Percentiles rank a stretch among this genome's conserved stretches.
Conservation (phyloP, 2,888 invertebrate species). For the Eupithecia vulgata region DNA sequence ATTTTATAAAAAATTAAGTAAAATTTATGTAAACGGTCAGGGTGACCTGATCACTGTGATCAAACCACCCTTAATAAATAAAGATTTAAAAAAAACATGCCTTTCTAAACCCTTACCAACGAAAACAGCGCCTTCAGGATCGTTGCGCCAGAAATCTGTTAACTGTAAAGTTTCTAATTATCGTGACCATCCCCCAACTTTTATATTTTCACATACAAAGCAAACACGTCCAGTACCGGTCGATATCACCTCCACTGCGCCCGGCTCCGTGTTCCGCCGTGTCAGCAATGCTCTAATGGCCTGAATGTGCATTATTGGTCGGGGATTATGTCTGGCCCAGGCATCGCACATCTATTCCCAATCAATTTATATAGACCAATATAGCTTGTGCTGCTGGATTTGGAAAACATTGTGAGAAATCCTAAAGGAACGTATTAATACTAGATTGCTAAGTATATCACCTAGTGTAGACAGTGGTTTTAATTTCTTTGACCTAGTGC, state of each 20-base stretch:
- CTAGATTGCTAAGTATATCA: background rate
- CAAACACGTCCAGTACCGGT: conserved; percentile 2
- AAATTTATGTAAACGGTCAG: too few relatives aligned
- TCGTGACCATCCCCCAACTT: background rate
- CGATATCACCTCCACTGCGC: conserved; percentile 12
- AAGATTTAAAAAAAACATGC: too few relatives aligned
- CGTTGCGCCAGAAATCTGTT: too few relatives aligned
- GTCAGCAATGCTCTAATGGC: conserved; percentile 38
- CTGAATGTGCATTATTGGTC: conserved; percentile 38
- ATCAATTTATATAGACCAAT: conserved; percentile 24
- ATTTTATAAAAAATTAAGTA: too few relatives aligned
- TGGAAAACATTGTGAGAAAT: background rate
- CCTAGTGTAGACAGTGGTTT: too few relatives aligned
- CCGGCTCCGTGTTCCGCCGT: conserved; percentile 15
- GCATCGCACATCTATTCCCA: conserved; percentile 25
- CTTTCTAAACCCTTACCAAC: too few relatives aligned
- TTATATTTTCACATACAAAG: background rate
- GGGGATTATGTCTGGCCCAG: conserved; percentile 35
- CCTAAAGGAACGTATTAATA: background rate
- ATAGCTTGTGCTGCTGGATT: background rate
- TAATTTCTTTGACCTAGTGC: too few relatives aligned
- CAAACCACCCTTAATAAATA: too few relatives aligned
- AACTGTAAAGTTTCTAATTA: background rate
- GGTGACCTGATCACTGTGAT: too few relatives aligned
- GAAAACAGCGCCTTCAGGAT: too few relatives aligned